phyloP scores from a whole-genome alignment of 2,888 invertebrate species.

The Charanyca ferruginea region DNA sequence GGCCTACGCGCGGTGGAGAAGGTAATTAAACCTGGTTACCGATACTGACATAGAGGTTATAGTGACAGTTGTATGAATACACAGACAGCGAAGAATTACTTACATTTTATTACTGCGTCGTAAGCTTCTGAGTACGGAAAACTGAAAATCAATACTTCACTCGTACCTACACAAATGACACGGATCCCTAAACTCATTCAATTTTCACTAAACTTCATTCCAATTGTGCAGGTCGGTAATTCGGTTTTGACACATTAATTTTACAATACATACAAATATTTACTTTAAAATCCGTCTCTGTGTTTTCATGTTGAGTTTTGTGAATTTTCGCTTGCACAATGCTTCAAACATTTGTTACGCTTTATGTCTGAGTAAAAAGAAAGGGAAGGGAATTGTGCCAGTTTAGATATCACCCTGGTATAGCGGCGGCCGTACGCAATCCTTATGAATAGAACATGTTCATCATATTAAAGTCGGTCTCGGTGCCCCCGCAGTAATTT shows the following conservation, averaged over 20 bases:
- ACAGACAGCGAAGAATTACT: not conserved
- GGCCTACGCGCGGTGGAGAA: not conserved
- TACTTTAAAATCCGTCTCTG: slow-evolving; percentile 17
- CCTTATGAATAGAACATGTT: slow-evolving; percentile 58
- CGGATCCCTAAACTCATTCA: slow-evolving; percentile 1
- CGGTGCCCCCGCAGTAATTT: slow-evolving; percentile 49
- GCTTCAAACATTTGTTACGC: slow-evolving; percentile 28
- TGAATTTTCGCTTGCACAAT: slow-evolving; percentile 2
- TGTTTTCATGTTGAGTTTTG: slow-evolving; percentile 18
- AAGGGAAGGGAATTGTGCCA: slow-evolving; percentile 13
- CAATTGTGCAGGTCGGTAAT: slow-evolving; percentile 4
- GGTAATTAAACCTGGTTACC: not conserved
- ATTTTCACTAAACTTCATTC: slow-evolving; percentile 25
- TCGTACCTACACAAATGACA: slow-evolving; percentile 25
- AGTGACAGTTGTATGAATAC: not conserved
- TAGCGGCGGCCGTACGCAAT: slow-evolving; percentile 27
- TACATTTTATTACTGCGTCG: slow-evolving; percentile 5
- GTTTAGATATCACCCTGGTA: slow-evolving; percentile 10
- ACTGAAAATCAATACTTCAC: slow-evolving; percentile 22
- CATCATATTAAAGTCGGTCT: slow-evolving; percentile 51
- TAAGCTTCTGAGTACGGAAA: not conserved
- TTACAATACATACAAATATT: slow-evolving; percentile 12
- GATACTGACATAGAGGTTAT: not conserved
- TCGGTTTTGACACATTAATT: slow-evolving; percentile 17
- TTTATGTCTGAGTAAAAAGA: slow-evolving; percentile 23